These are phyloP conservation scores for Drosophila ambigua DNA, from an alignment of 1,140 invertebrate genomes.

Conservation along the genomic window DNA sequence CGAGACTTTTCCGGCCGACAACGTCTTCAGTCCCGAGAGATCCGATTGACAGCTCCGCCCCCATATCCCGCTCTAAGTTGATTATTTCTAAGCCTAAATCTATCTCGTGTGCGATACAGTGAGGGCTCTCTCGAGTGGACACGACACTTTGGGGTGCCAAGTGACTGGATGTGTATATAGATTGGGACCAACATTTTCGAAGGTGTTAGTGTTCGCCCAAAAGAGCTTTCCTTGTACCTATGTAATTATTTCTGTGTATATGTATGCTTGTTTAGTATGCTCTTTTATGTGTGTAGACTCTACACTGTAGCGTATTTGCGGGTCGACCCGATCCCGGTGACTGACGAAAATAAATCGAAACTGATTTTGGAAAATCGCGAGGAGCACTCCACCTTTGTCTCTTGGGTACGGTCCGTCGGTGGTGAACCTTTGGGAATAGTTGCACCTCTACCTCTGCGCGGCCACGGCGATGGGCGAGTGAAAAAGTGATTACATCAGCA, in stretches of 20 bases:
- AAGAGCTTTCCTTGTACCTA: no score
- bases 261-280: background rate
- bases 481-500: slow-evolving; percentile 68
- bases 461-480: no score
- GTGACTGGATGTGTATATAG: no score
- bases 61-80: slow-evolving; percentile 4
- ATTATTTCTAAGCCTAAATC: slow-evolving; percentile 28
- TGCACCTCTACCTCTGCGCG: no score
- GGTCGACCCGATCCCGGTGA: slow-evolving; percentile 44
- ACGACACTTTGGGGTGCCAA: no score
- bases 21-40: slow-evolving; percentile 60
- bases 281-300: background rate
- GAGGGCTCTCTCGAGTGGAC: no score
- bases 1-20: slow-evolving; percentile 30
- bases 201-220: no score
- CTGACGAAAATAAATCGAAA: slow-evolving; percentile 45
- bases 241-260: slow-evolving; percentile 2
- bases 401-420: background rate
- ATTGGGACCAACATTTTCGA: no score
- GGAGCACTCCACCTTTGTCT: slow-evolving; percentile 1
- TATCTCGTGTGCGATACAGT: slow-evolving; percentile 4
- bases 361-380: slow-evolving; percentile 30
- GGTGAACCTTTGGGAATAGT: background rate
- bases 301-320: slow-evolving; percentile 23
- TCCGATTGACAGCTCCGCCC: slow-evolving; percentile 50